Base-by-base conservation (phyloP, 2,113 vertebrate species). In the Alces alces region DNA sequence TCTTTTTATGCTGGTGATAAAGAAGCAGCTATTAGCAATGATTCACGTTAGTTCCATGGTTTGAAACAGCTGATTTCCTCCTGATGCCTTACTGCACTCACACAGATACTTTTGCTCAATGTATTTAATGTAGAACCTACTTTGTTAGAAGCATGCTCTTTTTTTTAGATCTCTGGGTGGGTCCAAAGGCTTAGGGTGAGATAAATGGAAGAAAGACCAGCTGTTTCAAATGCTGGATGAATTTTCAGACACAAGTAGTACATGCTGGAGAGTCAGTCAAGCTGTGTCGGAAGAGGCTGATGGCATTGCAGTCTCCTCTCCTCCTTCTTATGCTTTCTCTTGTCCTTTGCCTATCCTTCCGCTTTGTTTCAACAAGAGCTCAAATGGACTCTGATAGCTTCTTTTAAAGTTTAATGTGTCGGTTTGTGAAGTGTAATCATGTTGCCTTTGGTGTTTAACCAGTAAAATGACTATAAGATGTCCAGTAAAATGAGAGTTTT, bases 1-100 rank as follows among this genome's bases (percentile, higher is more conserved):
- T 97, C 96, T 97, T 96, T 97, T 97, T 98, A 96, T 98, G 89
- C 85, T 96, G 82, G 89, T 97, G 96, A 97, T 97, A 97, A 98
- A 97, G 96, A 98, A 97, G 96, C 89, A 97, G 95, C 96, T 97
- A 97, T 98, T 97, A 98, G 93, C 96, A 97, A 95, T 96, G 93
- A 98, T 98, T 98, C 98, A 97, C 84, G 97, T 97, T 98, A 96
- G 96, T 97, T 95, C 94, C 93, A 80, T 93, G 64, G 92, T 95
- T 97, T 98, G 89, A 98, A 98, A 97, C 58, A 96, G 96, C 78
- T 96, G 93, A 97, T 98, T 97, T 97, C 93, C 89, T 98, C 96
- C 80, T 92, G 54, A 93, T 86, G 89, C 86, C 86, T 97, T 95
- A 89, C 47, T 86, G n/a, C 52, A 13, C 28, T 58, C 89, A 89